These are phyloP conservation scores for Mactromeris polynyma DNA, from an alignment of 2,888 invertebrate species.

Conservation along the genomic window DNA sequence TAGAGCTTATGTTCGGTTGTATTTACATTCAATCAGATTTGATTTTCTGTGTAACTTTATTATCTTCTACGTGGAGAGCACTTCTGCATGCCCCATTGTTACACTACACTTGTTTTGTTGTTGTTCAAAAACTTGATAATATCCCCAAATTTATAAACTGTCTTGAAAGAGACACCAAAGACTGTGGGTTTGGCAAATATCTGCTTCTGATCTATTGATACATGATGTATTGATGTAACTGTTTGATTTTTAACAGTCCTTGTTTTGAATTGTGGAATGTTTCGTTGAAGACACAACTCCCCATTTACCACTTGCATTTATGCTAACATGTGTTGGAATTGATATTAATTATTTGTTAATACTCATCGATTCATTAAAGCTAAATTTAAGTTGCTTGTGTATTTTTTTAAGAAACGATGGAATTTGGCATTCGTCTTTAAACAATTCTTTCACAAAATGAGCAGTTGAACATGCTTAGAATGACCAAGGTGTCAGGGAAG, in stretches of 20 bases:
- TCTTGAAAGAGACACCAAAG: not conserved
- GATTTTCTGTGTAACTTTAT: not conserved
- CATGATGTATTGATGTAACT: no score
- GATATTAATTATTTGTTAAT: not conserved
- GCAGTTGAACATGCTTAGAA: no score
- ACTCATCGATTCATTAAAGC: not conserved
- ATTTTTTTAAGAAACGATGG: no score
- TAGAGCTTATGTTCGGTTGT: not conserved
- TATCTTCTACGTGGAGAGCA: slow-evolving; percentile 25
- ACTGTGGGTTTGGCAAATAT: not conserved
- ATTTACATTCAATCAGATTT: slow-evolving; percentile 3
- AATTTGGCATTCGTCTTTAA: no score
- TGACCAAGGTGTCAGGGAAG: no score
- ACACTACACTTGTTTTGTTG: not conserved
- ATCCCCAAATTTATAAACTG: not conserved
- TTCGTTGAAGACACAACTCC: not conserved
- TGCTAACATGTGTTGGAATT: not conserved
- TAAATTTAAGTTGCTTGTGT: no score
- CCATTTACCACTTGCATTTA: not conserved
- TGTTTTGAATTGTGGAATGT: not conserved
- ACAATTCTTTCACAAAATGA: no score
- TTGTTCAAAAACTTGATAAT: not conserved
- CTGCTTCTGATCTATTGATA: no score
- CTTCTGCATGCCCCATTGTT: slow-evolving; percentile 23
- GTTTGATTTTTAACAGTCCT: not conserved